Conservation (phyloP, 2,888 invertebrate genomes). For the Cancer borealis region DNA sequence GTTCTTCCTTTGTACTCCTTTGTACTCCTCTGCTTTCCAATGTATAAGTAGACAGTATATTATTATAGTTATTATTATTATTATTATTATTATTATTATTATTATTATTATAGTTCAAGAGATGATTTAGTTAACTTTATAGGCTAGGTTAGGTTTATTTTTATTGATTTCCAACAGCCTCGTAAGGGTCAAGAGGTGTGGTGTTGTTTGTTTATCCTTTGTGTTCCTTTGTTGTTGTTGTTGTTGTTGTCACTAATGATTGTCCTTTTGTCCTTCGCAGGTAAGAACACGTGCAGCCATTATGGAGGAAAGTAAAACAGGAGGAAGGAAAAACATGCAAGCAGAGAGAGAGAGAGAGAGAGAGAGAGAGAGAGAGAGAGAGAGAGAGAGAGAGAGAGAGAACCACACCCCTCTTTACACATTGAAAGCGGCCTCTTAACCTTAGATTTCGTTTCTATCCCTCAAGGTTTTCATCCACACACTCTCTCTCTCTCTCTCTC, state of each 20-base stretch:
- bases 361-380: conserved; percentile 3
- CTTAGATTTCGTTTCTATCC: not conserved
- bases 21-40: too few relatives aligned
- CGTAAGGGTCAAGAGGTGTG: too few relatives aligned
- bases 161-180: too few relatives aligned
- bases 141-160: too few relatives aligned
- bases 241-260: too few relatives aligned
- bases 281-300: not conserved
- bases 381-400: too few relatives aligned
- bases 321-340: not conserved
- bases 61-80: not conserved
- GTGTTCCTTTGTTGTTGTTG: too few relatives aligned
- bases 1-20: too few relatives aligned
- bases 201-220: not conserved
- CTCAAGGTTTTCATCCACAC: not conserved
- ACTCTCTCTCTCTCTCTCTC: not conserved
- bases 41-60: too few relatives aligned
- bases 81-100: too few relatives aligned
- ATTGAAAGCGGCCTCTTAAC: not conserved
- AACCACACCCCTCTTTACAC: conserved; percentile 26
- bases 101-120: not conserved
- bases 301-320: not conserved
- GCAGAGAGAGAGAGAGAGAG: conserved; percentile 26
- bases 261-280: not conserved
- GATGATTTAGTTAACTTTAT: too few relatives aligned